Conservation (phyloP, 30 jellyfish, hydroid and myxozoan genomes). For the Morbakka virulenta region DNA sequence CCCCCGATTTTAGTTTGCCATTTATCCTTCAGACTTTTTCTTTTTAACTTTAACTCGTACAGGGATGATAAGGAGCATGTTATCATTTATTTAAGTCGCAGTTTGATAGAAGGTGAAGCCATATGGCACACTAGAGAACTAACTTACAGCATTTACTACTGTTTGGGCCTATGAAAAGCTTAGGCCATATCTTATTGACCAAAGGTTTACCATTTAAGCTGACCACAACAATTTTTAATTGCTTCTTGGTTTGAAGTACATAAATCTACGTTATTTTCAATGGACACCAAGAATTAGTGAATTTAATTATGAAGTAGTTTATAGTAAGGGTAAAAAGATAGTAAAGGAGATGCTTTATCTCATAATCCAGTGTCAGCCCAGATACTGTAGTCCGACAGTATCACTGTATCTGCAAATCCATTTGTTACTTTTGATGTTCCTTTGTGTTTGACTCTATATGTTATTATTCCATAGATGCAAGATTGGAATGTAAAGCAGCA, state of each 20-base stretch:
- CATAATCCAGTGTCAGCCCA: too few relatives aligned
- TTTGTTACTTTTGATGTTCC: too few relatives aligned
- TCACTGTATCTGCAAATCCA: too few relatives aligned
- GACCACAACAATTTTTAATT: constrained; percentile 4
- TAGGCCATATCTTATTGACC: constrained; percentile 6
- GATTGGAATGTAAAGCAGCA: too few relatives aligned
- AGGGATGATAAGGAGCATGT: constrained; percentile 12
- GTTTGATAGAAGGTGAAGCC: constrained; percentile 17
- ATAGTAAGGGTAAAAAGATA: constrained; percentile 26
- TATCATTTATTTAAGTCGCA: constrained; percentile 33
- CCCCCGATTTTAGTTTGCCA: constrained; percentile 17
- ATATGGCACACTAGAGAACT: constrained; percentile 39
- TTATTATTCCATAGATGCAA: too few relatives aligned
- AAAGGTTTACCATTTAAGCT: background rate
- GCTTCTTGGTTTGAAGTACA: constrained; percentile 26
- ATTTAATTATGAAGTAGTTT: constrained; percentile 29
- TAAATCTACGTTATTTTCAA: constrained; percentile 38
- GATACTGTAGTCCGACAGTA: too few relatives aligned
- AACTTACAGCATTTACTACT: constrained; percentile 41
- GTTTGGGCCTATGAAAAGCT: constrained; percentile 40
- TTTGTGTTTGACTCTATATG: too few relatives aligned
- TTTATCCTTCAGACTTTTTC: constrained; percentile 43
- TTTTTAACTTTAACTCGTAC: constrained; percentile 27
- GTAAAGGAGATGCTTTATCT: constrained; percentile 24
- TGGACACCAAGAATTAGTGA: constrained; percentile 42